Evolutionary conservation across 2,888 invertebrate species (phyloP).

Genomic region (Macrostomum cliftonense): DNA sequence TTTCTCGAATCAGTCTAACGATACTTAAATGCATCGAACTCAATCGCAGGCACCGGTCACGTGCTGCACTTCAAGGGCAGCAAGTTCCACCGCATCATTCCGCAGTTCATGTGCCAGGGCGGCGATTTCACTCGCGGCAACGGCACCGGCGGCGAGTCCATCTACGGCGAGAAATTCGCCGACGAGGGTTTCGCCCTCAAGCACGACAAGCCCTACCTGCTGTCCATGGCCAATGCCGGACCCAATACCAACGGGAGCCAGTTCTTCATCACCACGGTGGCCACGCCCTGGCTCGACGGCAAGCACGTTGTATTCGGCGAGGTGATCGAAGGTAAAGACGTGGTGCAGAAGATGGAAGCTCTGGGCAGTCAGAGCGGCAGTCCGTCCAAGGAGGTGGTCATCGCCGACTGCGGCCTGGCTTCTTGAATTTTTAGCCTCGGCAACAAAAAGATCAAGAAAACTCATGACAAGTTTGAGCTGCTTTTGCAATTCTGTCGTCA

Average conservation of each 20-base stretch:
- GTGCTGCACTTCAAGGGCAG: slow-evolving; percentile 37
- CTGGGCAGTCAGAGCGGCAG: slow-evolving; percentile 39
- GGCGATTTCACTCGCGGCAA: slow-evolving; percentile 32
- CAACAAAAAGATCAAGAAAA: too few species aligned
- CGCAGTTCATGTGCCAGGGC: slow-evolving; percentile 35
- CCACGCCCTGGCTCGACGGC: slow-evolving; percentile 77
- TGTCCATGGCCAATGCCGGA: slow-evolving; percentile 93
- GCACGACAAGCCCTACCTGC: slow-evolving; percentile 62
- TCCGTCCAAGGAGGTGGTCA: slow-evolving; percentile 14
- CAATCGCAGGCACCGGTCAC: slow-evolving; percentile 39
- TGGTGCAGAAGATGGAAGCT: slow-evolving; percentile 52
- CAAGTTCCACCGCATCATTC: slow-evolving; percentile 34
- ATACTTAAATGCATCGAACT: too few species aligned
- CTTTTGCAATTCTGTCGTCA: too few species aligned
- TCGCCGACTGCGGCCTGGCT: slow-evolving; percentile 18
- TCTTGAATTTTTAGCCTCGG: too few species aligned
- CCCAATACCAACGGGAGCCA: slow-evolving; percentile 88
- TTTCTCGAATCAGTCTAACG: too few species aligned
- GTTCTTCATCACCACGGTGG: slow-evolving; percentile 64
- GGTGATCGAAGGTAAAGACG: slow-evolving; percentile 73
- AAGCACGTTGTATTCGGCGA: slow-evolving; percentile 84
- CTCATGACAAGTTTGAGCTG: too few species aligned
- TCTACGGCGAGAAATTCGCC: slow-evolving; percentile 80
- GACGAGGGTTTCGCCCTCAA: slow-evolving; percentile 90
- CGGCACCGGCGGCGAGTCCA: slow-evolving; percentile 63